Conservation (phyloP, 92 coral and sea anemone species). For the Epizoanthus scotinus region DNA sequence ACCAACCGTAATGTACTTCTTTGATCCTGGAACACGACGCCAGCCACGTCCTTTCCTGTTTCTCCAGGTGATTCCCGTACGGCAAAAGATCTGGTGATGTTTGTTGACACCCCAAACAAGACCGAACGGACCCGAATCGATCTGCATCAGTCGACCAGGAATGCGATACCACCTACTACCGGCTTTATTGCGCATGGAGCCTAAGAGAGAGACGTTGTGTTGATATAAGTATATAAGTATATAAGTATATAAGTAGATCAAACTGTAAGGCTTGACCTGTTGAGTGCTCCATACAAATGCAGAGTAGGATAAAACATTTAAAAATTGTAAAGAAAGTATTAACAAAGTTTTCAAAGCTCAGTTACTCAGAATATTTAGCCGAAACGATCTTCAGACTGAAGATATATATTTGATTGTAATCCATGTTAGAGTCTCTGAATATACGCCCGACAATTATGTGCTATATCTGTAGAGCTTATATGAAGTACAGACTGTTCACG, state of each 20-base stretch:
- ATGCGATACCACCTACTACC: conserved; percentile 48
- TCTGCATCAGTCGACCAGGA: conserved; percentile 34
- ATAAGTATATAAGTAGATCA: neutral
- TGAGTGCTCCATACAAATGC: too few relatives aligned
- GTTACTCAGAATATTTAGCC: too few relatives aligned
- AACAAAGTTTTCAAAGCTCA: too few relatives aligned
- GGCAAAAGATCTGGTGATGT: conserved; percentile 35
- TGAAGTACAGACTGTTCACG: too few relatives aligned
- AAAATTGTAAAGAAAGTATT: too few relatives aligned
- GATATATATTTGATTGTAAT: too few relatives aligned
- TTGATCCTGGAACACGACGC: conserved; percentile 16
- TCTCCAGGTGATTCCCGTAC: conserved; percentile 36
- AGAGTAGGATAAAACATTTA: too few relatives aligned
- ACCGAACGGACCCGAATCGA: conserved; percentile 56
- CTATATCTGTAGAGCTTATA: too few relatives aligned
- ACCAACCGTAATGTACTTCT: conserved; percentile 4
- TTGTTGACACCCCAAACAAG: conserved; percentile 42
- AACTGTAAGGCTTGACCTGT: too few relatives aligned
- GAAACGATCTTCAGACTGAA: too few relatives aligned
- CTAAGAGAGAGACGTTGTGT: conserved; percentile 1
- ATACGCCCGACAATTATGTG: too few relatives aligned
- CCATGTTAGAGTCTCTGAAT: too few relatives aligned
- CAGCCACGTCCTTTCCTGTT: conserved; percentile 22
- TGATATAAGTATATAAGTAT: neutral
- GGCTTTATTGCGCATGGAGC: conserved; percentile 26